Evolutionary conservation across 1,140 invertebrate species (phyloP).

Genomic region (Drosophila lacertosa): DNA sequence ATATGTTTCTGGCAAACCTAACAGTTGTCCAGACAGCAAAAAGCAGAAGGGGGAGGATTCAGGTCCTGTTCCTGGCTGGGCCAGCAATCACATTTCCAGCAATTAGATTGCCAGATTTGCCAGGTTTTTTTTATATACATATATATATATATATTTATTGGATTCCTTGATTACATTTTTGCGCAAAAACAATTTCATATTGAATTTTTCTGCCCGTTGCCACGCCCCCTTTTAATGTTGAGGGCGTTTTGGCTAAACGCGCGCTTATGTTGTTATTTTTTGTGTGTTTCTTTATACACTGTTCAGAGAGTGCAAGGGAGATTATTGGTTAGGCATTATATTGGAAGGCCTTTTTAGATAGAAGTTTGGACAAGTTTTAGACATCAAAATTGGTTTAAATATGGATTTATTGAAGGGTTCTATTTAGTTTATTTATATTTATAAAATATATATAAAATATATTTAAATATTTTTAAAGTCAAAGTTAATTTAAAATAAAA

Average conservation of each 20-base stretch:
- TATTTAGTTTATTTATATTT: too few relatives aligned
- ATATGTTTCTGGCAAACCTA: slow-evolving; percentile 51
- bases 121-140: too few relatives aligned
- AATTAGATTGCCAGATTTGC: slow-evolving; percentile 59
- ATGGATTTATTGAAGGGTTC: too few relatives aligned
- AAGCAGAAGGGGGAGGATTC: neutral
- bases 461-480: too few relatives aligned
- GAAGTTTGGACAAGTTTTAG: too few relatives aligned
- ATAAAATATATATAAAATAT: too few relatives aligned
- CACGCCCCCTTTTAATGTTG: slow-evolving; percentile 50
- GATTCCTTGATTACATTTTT: slow-evolving; percentile 62
- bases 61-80: neutral
- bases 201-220: slow-evolving; percentile 49
- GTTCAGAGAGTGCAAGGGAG: neutral
- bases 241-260: slow-evolving; percentile 36
- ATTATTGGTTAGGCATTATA: too few relatives aligned
- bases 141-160: too few relatives aligned
- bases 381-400: too few relatives aligned
- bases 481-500: too few relatives aligned
- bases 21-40: neutral
- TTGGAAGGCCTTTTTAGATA: too few relatives aligned
- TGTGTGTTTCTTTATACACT: neutral
- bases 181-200: slow-evolving; percentile 56
- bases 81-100: slow-evolving; percentile 48
- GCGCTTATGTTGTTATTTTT: slow-evolving; percentile 31